Percentiles rank a stretch among this genome's conserved stretches.
Conservation (phyloP, 2,888 invertebrate species). For the Eilema sororculum region DNA sequence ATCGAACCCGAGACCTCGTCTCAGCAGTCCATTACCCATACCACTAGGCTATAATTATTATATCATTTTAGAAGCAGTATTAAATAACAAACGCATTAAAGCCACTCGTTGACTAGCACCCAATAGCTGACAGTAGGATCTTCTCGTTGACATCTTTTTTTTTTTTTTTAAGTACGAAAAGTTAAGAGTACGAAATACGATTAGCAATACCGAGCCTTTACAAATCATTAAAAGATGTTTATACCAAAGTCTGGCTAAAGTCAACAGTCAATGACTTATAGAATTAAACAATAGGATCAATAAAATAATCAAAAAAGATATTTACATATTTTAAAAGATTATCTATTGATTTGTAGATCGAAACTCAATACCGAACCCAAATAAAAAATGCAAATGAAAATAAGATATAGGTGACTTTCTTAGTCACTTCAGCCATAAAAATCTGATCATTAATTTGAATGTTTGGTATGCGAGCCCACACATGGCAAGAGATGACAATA, state of each 20-base stretch:
- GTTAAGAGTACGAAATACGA: neutral
- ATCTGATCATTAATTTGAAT: conserved; percentile 40
- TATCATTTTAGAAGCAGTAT: neutral
- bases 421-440: conserved; percentile 30
- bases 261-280: conserved; percentile 3
- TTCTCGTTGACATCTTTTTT: neutral
- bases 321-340: conserved; percentile 21
- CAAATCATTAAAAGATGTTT: neutral
- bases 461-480: conserved; percentile 47
- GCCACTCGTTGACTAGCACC: neutral
- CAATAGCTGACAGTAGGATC: too few relatives aligned
- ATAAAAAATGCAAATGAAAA: conserved; percentile 34
- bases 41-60: neutral
- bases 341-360: conserved; percentile 18
- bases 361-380: conserved; percentile 31
- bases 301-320: neutral
- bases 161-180: too few relatives aligned
- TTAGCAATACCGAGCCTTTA: neutral
- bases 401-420: conserved; percentile 30
- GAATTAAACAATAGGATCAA: conserved; percentile 8
- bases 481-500: conserved; percentile 43
- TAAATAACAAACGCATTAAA: neutral
- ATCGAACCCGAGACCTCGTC: too few relatives aligned
- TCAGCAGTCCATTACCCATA: too few relatives aligned
- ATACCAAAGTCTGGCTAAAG: neutral